Percentiles rank a stretch among this genome's conserved stretches.
Conservation (phyloP, 2,113 vertebrate species). For the Phalacrocorax carbo region DNA sequence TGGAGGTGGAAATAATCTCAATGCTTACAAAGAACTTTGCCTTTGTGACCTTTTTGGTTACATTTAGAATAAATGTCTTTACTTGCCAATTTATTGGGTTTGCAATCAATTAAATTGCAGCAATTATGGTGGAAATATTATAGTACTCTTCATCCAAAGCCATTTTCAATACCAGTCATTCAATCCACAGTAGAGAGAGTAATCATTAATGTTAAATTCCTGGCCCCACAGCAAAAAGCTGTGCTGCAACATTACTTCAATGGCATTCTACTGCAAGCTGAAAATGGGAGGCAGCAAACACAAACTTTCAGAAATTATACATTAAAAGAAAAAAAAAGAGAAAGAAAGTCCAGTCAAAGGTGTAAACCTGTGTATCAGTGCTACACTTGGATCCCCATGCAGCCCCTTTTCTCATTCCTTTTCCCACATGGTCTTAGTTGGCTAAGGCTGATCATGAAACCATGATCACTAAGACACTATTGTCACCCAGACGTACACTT, state of each 20-base stretch:
- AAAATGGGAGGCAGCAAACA: neutral
- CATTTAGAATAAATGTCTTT: constrained; percentile 26
- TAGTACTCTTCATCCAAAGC: neutral
- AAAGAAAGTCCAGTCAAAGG: neutral
- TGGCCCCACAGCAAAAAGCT: neutral
- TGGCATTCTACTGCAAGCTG: neutral
- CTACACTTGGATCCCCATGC: neutral
- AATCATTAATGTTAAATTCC: neutral
- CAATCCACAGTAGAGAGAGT: neutral
- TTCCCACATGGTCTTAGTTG: neutral
- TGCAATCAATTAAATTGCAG: neutral
- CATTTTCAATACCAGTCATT: neutral
- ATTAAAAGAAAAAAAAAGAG: neutral
- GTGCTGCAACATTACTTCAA: neutral
- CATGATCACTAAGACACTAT: neutral
- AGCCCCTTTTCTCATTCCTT: neutral
- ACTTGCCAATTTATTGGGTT: neutral
- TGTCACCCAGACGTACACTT: neutral
- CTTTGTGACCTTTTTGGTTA: constrained; percentile 20
- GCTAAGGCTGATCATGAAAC: neutral
- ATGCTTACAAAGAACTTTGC: neutral
- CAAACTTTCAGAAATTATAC: neutral
- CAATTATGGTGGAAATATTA: neutral
- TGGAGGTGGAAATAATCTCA: neutral
- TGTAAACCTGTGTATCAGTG: neutral